These are phyloP conservation scores for Xylocampa areola DNA, from an alignment of 2,888 invertebrate species.

Conservation along the genomic window DNA sequence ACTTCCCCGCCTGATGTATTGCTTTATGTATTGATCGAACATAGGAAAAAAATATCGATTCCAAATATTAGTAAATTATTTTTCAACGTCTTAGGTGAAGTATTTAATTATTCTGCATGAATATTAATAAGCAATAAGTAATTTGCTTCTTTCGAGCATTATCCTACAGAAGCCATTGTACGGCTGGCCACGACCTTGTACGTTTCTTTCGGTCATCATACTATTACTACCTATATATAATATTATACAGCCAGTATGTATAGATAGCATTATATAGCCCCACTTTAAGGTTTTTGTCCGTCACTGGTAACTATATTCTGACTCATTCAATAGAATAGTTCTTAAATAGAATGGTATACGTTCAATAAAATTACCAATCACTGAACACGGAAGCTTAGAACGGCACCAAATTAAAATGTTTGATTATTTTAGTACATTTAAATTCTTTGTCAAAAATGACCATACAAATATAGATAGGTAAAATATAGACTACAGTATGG, in stretches of 20 bases:
- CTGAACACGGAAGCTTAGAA: conserved; percentile 66
- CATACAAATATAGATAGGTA: conserved; percentile 51
- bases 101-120: conserved; percentile 52
- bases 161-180: conserved; percentile 79
- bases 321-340: conserved; percentile 75
- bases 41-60: conserved; percentile 17
- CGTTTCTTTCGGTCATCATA: conserved; percentile 75
- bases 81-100: conserved; percentile 25
- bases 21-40: background rate
- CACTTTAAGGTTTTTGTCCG: conserved; percentile 76
- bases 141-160: conserved; percentile 53
- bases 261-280: too few species aligned
- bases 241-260: conserved; percentile 56
- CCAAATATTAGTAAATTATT: conserved; percentile 1
- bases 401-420: conserved; percentile 56
- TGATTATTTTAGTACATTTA: conserved; percentile 66
- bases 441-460: conserved; percentile 51
- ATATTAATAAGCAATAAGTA: conserved; percentile 64
- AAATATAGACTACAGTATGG: conserved; percentile 68
- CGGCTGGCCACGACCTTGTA: conserved; percentile 83
- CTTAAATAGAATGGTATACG: conserved; percentile 74
- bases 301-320: conserved; percentile 68
- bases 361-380: conserved; percentile 69
- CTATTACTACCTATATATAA: conserved; percentile 71
- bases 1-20: conserved; percentile 22